Percentiles rank a stretch among this genome's conserved stretches.
Conservation (phyloP, 1,140 invertebrate species). For the Phocides pigmalion region DNA sequence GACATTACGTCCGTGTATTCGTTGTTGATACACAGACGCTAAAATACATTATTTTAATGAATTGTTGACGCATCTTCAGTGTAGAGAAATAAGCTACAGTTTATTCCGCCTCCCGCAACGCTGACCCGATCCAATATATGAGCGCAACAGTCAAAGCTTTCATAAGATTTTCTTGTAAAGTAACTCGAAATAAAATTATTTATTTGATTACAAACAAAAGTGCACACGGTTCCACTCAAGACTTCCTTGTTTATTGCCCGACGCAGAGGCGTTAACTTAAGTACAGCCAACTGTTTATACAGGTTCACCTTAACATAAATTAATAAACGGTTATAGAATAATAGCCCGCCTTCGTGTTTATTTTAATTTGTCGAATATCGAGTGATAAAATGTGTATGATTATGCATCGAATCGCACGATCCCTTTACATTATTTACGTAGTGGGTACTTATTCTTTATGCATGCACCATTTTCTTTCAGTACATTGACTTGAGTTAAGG, state of each 20-base stretch:
- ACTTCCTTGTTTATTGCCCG: conserved; percentile 30
- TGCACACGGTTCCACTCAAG: conserved; percentile 17
- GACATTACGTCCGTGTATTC: too few relatives aligned
- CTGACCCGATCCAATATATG: too few relatives aligned
- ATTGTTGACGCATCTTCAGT: too few relatives aligned
- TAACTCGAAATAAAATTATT: background rate
- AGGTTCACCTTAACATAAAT: conserved; percentile 65
- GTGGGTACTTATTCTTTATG: background rate
- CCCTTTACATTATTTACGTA: background rate
- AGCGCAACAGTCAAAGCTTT: too few relatives aligned
- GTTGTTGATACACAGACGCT: too few relatives aligned
- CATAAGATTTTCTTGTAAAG: background rate
- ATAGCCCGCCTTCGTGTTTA: conserved; percentile 45
- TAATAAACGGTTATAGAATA: conserved; percentile 49
- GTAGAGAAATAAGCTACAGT: too few relatives aligned
- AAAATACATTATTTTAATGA: too few relatives aligned
- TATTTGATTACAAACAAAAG: conserved; percentile 6
- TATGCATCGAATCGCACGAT: background rate
- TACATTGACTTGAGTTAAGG: background rate
- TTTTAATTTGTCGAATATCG: conserved; percentile 36
- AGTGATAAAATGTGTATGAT: conserved; percentile 12
- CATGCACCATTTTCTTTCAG: conserved; percentile 4
- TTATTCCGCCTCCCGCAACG: too few relatives aligned
- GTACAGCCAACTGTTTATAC: conserved; percentile 51
- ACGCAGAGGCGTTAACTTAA: conserved; percentile 53